Evolutionary conservation across 1,140 invertebrate genomes (phyloP).

Genomic region (Colletes latitarsis): DNA sequence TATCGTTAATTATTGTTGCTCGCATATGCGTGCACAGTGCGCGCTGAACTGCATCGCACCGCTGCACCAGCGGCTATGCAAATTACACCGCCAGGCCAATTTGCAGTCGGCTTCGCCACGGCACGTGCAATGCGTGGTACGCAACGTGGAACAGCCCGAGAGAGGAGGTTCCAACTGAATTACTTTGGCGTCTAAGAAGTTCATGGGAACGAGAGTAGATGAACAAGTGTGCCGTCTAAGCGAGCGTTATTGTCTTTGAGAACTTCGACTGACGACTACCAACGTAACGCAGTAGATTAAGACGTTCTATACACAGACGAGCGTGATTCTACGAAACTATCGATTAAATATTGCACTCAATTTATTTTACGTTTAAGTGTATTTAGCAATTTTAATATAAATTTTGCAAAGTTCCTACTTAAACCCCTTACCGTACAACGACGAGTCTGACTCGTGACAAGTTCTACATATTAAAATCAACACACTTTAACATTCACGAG

Average conservation of each 20-base stretch:
- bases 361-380: no score
- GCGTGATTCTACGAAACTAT: no score
- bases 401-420: no score
- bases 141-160: slow-evolving; percentile 7
- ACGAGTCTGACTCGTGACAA: no score
- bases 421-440: no score
- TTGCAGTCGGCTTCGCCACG: slow-evolving; percentile 35
- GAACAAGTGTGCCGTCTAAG: background rate
- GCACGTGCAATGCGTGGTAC: slow-evolving; percentile 35
- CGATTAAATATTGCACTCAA: no score
- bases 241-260: background rate
- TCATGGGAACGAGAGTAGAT: slow-evolving; percentile 18
- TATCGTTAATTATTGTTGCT: slow-evolving; percentile 57
- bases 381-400: no score
- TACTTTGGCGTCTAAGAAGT: slow-evolving; percentile 21
- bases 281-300: background rate
- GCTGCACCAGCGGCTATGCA: slow-evolving; percentile 51
- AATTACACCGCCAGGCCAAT: slow-evolving; percentile 50
- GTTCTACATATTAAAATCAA: no score
- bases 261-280: background rate
- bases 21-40: slow-evolving; percentile 2
- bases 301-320: background rate
- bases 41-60: slow-evolving; percentile 42
- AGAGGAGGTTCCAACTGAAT: slow-evolving; percentile 20
- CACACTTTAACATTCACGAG: no score